Percentiles rank a stretch among this genome's conserved stretches.
These are phyloP conservation scores for Oxytorus armatus DNA, from an alignment of 2,888 invertebrate genomes.

Conservation along the genomic window DNA sequence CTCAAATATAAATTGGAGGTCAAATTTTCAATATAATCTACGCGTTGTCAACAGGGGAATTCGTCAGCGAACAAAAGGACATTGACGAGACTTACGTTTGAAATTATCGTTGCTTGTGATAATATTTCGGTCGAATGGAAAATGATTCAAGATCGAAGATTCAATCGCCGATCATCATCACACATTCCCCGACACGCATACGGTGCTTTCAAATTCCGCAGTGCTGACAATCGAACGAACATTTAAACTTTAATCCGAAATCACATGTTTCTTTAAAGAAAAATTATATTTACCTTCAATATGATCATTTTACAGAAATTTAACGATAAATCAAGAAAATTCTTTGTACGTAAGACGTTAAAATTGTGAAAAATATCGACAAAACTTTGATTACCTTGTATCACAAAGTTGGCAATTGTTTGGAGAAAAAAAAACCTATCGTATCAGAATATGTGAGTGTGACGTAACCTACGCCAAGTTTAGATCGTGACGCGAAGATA, in stretches of 20 bases:
- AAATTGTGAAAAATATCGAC: neutral
- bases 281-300: too few species aligned
- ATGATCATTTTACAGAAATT: neutral
- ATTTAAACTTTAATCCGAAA: too few species aligned
- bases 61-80: neutral
- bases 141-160: constrained; percentile 16
- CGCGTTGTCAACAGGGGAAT: constrained; percentile 9
- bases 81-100: constrained; percentile 40
- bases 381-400: neutral
- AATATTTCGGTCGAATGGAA: constrained; percentile 19
- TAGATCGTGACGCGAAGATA: constrained; percentile 70
- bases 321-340: neutral
- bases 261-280: too few species aligned
- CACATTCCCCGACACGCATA: constrained; percentile 56
- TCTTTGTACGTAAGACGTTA: neutral
- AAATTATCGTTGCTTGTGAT: constrained; percentile 6
- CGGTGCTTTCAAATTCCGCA: constrained; percentile 62
- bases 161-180: constrained; percentile 28
- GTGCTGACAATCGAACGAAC: constrained; percentile 56
- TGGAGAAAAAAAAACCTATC: constrained; percentile 38
- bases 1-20: constrained; percentile 65
- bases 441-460: constrained; percentile 27
- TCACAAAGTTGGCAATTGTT: constrained; percentile 57
- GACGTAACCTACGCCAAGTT: constrained; percentile 70
- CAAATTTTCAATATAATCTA: constrained; percentile 35